Evolutionary conservation across 2,797 vertebrate genomes (phyloP).

Genomic region (Eulemur albifrons): DNA sequence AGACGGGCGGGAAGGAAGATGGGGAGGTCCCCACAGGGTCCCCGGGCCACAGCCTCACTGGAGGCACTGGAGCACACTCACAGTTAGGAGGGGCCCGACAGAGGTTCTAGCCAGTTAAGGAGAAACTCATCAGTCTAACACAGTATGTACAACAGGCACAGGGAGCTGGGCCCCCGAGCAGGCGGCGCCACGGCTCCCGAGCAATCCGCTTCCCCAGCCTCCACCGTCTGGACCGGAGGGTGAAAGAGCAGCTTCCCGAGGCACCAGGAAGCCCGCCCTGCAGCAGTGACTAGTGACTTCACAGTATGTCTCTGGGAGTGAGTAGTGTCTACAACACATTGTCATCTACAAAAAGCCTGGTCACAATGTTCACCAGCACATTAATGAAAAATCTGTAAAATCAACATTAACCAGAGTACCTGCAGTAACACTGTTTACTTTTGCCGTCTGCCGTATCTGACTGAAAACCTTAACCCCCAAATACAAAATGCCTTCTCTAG

Average conservation of each 20-base stretch:
- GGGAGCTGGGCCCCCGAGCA: not conserved
- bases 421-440: constrained; percentile 66
- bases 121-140: not conserved
- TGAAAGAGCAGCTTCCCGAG: constrained; percentile 68
- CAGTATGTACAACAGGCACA: constrained; percentile 11
- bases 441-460: constrained; percentile 36
- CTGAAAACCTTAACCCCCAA: constrained; percentile 65
- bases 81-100: not conserved
- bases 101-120: not conserved
- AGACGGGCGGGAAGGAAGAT: not conserved
- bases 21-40: not conserved
- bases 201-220: not conserved
- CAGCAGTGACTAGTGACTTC: constrained; percentile 61
- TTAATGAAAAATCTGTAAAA: not conserved
- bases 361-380: constrained; percentile 52
- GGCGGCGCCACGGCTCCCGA: not conserved
- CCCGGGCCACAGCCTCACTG: not conserved
- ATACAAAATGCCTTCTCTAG: constrained; percentile 68
- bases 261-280: constrained; percentile 40
- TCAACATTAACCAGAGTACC: constrained; percentile 17
- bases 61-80: no score
- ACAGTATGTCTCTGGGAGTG: constrained; percentile 68
- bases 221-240: constrained; percentile 47
- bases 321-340: constrained; percentile 32
- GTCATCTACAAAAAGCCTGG: not conserved